phyloP scores from a whole-genome alignment of 64 coral and sea anemone species.

The Stichodactyla mertensii region DNA sequence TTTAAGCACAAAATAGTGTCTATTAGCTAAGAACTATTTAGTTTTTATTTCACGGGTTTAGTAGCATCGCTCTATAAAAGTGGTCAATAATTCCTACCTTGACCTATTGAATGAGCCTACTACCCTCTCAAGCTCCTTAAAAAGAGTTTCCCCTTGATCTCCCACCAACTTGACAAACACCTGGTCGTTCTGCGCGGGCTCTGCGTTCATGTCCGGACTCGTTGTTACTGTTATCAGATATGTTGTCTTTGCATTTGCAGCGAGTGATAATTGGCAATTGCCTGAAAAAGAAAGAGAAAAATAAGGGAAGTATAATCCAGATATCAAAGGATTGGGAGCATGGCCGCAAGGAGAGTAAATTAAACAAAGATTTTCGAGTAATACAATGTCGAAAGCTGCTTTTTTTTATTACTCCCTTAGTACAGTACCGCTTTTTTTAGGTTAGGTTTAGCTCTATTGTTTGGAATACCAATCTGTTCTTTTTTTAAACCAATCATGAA shows the following conservation, averaged over 20 bases:
- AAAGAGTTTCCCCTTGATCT: neutral
- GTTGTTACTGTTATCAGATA: neutral
- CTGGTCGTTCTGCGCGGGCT: neutral
- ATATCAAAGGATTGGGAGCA: neutral
- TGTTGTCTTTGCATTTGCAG: neutral
- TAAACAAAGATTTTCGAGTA: too few relatives aligned
- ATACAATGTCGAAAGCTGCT: too few relatives aligned
- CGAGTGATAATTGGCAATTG: neutral
- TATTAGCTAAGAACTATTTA: too few relatives aligned
- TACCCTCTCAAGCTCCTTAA: neutral
- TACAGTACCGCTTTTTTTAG: too few relatives aligned
- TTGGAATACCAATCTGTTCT: too few relatives aligned
- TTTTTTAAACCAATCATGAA: too few relatives aligned
- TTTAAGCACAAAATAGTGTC: too few relatives aligned
- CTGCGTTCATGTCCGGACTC: neutral
- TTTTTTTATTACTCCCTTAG: too few relatives aligned
- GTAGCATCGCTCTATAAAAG: too few relatives aligned
- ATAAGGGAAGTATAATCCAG: neutral
- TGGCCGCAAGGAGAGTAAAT: too few relatives aligned
- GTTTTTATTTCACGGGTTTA: too few relatives aligned
- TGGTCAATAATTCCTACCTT: neutral
- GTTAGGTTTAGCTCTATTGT: too few relatives aligned
- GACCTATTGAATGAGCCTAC: neutral
- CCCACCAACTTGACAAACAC: neutral
- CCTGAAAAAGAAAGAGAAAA: neutral